These are phyloP conservation scores for Myopa tessellatipennis DNA, from an alignment of 2,888 invertebrate genomes.

Conservation along the genomic window DNA sequence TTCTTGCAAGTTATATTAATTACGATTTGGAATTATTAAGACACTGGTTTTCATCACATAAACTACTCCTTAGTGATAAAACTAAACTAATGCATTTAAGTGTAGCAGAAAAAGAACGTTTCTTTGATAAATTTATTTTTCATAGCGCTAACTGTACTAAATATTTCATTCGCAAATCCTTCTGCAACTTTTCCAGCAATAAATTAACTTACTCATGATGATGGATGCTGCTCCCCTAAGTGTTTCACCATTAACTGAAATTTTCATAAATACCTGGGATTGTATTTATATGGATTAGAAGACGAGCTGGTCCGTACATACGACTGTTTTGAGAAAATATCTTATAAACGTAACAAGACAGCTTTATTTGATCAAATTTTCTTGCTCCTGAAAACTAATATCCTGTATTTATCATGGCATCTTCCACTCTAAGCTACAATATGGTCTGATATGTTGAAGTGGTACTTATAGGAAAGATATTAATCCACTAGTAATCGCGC, in stretches of 20 bases:
- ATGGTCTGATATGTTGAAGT: background rate
- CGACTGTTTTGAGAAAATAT: too few relatives aligned
- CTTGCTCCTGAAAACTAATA: background rate
- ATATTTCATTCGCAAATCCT: background rate
- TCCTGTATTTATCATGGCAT: background rate
- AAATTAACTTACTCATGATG: background rate
- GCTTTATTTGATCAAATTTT: background rate
- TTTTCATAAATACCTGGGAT: background rate
- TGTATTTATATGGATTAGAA: background rate
- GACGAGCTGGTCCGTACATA: background rate
- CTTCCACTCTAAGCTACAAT: background rate
- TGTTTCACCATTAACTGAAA: background rate
- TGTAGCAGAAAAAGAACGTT: background rate
- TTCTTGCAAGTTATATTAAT: background rate
- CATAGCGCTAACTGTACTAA: background rate
- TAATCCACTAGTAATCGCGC: background rate
- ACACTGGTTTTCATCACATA: background rate
- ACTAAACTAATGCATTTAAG: background rate
- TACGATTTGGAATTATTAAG: background rate
- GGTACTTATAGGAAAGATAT: background rate
- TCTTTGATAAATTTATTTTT: background rate
- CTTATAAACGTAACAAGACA: background rate
- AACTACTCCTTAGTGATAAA: background rate
- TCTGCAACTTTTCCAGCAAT: background rate
- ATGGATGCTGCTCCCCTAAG: background rate